A percentile compares a stretch with the other conserved stretches of the same genome.
Evolutionary conservation across 2,797 vertebrate species (phyloP).

Genomic region (Eulemur mongoz): DNA sequence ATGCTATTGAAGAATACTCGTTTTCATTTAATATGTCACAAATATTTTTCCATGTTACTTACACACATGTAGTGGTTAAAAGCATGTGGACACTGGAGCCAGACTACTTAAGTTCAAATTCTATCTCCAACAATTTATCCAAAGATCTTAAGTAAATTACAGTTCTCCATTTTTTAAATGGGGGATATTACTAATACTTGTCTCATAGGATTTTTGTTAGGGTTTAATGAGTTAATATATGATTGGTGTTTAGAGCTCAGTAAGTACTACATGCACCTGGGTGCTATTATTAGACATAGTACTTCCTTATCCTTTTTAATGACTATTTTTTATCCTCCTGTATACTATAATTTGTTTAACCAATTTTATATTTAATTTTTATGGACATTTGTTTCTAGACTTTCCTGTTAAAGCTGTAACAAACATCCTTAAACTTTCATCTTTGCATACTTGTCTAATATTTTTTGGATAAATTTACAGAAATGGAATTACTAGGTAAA

Average conservation of each 20-base stretch:
- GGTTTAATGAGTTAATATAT: not conserved
- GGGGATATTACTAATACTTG: not conserved
- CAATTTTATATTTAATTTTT: not conserved
- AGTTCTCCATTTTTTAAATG: not conserved
- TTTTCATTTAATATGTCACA: not conserved
- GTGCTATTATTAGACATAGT: not conserved
- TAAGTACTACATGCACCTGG: not conserved
- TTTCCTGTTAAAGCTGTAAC: not conserved
- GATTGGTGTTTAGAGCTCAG: not conserved
- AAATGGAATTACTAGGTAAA: not conserved
- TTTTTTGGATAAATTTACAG: not conserved
- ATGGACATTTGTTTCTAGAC: not conserved
- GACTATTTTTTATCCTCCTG: not conserved
- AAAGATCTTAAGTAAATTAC: not conserved
- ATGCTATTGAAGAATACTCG: not conserved
- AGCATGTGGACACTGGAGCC: not conserved
- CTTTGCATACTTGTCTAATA: not conserved
- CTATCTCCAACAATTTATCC: not conserved
- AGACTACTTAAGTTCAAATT: not conserved
- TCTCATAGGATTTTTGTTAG: not conserved
- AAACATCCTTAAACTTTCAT: not conserved
- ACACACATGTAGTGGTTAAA: not conserved
- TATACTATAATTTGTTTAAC: not conserved
- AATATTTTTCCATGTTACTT: not conserved
- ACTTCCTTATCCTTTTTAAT: not conserved